These are phyloP conservation scores for Drosophila mayaguana DNA, from an alignment of 2,888 invertebrate genomes.

Conservation along the genomic window DNA sequence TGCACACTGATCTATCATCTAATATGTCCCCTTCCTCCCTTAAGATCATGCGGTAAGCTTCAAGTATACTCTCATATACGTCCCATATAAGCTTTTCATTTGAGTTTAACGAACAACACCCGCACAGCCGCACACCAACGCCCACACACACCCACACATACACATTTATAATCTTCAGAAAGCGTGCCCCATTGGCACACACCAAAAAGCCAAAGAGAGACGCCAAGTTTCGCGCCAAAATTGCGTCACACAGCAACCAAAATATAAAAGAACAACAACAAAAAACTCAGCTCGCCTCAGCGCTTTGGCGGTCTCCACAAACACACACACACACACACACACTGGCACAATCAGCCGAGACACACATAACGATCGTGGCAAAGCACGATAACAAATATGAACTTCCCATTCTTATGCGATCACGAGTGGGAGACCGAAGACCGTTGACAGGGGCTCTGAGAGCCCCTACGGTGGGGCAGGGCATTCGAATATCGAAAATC, in stretches of 20 bases:
- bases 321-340: conserved; percentile 19
- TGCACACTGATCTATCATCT: not conserved
- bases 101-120: not conserved
- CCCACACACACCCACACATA: not conserved
- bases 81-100: not conserved
- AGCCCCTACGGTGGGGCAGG: not conserved
- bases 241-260: conserved; percentile 67
- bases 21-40: too few species aligned
- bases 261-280: conserved; percentile 31
- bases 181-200: conserved; percentile 62
- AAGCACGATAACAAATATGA: conserved; percentile 76
- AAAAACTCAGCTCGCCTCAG: conserved; percentile 31
- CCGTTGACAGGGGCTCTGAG: conserved; percentile 26
- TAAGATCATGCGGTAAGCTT: not conserved
- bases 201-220: conserved; percentile 63
- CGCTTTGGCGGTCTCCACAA: conserved; percentile 66
- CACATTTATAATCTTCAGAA: conserved; percentile 14
- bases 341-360: conserved; percentile 24
- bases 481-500: conserved; percentile 49
- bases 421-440: conserved; percentile 62
- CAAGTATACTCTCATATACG: not conserved
- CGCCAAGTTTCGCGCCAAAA: conserved; percentile 80
- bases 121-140: not conserved
- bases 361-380: conserved; percentile 69
- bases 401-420: conserved; percentile 60